phyloP scores from a whole-genome alignment of 2,888 invertebrate species.

The Cryptus armator region DNA sequence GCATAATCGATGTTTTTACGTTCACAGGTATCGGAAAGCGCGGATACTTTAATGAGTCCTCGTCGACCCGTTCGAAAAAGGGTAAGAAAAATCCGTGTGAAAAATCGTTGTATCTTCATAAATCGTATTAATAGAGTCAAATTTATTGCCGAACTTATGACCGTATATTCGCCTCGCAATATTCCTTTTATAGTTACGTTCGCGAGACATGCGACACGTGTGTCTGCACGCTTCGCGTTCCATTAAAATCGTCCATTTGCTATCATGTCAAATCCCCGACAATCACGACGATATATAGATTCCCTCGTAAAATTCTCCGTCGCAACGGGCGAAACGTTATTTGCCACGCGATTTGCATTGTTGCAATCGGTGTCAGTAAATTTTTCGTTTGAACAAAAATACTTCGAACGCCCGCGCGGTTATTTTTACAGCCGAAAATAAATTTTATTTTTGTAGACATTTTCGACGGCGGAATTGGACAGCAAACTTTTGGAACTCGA shows the following conservation, averaged over 20 bases:
- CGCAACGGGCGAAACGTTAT: not conserved
- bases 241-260: slow-evolving; percentile 21
- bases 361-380: slow-evolving; percentile 60
- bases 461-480: slow-evolving; percentile 79
- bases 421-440: slow-evolving; percentile 2
- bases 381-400: slow-evolving; percentile 1
- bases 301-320: slow-evolving; percentile 15
- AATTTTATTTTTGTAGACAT: slow-evolving; percentile 77
- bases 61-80: slow-evolving; percentile 75
- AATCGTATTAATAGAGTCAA: slow-evolving; percentile 39
- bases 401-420: slow-evolving; percentile 4
- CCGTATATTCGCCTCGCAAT: slow-evolving; percentile 33
- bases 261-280: slow-evolving; percentile 32
- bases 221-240: slow-evolving; percentile 1
- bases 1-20: too few relatives aligned
- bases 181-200: slow-evolving; percentile 57
- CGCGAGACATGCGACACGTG: slow-evolving; percentile 54
- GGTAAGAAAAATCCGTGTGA: not conserved
- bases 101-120: not conserved
- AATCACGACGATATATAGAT: slow-evolving; percentile 22
- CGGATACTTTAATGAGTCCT: slow-evolving; percentile 62
- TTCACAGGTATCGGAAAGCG: slow-evolving; percentile 68
- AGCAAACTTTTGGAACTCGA: slow-evolving; percentile 79
- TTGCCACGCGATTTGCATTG: slow-evolving; percentile 27
- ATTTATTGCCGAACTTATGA: slow-evolving; percentile 47